Percentiles rank a stretch among this genome's conserved stretches.
Conservation (phyloP, 30 jellyfish, hydroid and myxozoan species). For the Hydractinia echinata region DNA sequence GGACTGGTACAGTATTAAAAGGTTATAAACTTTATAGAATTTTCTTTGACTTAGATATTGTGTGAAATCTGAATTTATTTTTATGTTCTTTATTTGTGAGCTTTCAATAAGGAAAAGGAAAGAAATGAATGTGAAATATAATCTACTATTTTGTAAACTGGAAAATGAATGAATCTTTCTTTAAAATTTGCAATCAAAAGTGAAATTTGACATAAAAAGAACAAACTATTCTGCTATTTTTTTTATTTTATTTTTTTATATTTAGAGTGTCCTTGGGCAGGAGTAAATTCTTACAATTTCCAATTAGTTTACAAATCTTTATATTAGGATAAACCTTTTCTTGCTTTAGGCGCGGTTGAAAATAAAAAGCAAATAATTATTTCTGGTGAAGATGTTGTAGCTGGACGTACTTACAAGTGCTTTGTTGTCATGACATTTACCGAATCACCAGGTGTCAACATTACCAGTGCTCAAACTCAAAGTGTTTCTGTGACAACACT, state of each 20-base stretch:
- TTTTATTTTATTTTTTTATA: background rate
- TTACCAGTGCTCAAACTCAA: constrained; percentile 53
- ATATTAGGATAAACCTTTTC: background rate
- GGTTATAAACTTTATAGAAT: background rate
- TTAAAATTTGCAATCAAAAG: too few relatives aligned
- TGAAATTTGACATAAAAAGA: too few relatives aligned
- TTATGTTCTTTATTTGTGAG: too few relatives aligned
- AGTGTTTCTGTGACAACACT: constrained; percentile 44
- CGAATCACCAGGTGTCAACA: background rate
- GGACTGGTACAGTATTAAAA: background rate
- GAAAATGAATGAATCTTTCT: too few relatives aligned
- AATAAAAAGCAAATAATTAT: constrained; percentile 1
- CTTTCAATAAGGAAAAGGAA: too few relatives aligned
- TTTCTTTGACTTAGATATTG: too few relatives aligned
- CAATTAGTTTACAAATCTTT: background rate
- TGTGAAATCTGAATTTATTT: too few relatives aligned
- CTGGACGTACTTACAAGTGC: constrained; percentile 57
- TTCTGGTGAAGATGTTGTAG: constrained; percentile 38
- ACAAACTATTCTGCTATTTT: too few relatives aligned
- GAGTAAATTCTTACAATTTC: background rate
- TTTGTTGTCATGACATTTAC: constrained; percentile 38
- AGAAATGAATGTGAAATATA: too few relatives aligned
- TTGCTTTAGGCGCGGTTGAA: background rate
- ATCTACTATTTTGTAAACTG: too few relatives aligned
- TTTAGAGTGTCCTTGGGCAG: background rate